Conservation (phyloP, 35 echinoderm and acorn worm species). For the Chiridota heheva region DNA sequence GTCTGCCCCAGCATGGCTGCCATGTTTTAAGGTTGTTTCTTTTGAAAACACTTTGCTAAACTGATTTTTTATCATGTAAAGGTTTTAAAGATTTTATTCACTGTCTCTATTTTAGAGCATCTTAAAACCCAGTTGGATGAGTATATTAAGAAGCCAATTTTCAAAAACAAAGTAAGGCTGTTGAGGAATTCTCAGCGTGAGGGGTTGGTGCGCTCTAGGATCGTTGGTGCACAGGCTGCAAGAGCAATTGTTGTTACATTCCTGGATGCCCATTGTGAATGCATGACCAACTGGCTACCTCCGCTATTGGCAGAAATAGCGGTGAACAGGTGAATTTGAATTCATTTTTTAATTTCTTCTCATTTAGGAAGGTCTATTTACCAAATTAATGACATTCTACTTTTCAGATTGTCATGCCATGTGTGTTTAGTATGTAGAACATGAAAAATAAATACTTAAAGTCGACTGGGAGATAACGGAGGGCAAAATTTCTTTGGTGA, state of each 20-base stretch:
- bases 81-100: background rate
- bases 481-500: too few relatives aligned
- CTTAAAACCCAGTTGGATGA: constrained; percentile 54
- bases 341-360: background rate
- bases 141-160: constrained; percentile 63
- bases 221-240: constrained; percentile 59
- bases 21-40: too few relatives aligned
- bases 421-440: too few relatives aligned
- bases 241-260: constrained; percentile 65
- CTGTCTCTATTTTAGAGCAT: constrained; percentile 46
- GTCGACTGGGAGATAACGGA: too few relatives aligned
- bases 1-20: too few relatives aligned
- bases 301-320: constrained; percentile 81
- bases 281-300: constrained; percentile 76
- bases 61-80: too few relatives aligned
- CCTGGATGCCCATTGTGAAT: constrained; percentile 94
- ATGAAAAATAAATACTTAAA: too few relatives aligned
- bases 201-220: constrained; percentile 70
- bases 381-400: too few relatives aligned
- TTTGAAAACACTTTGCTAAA: too few relatives aligned
- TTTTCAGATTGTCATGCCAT: too few relatives aligned
- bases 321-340: constrained; percentile 64
- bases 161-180: constrained; percentile 70
- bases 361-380: background rate
- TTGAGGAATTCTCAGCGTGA: constrained; percentile 71